Conservation (phyloP, 2,888 invertebrate genomes). For the Operophtera brumata region DNA sequence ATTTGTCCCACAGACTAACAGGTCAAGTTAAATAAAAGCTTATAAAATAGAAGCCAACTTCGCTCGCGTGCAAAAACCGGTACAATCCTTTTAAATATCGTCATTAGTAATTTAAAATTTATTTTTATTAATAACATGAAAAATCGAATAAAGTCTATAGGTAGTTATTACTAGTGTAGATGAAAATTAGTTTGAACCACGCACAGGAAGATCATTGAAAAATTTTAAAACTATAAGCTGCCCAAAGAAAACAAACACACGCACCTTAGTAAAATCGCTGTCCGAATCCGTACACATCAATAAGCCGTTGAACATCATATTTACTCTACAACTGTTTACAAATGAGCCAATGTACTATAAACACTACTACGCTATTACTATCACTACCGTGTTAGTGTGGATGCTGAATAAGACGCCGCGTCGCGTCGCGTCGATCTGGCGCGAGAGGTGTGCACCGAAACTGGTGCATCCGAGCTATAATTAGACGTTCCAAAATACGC, state of each 20-base stretch:
- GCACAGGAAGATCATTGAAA: no score
- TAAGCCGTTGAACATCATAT: slow-evolving; percentile 73
- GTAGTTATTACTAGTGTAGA: background rate
- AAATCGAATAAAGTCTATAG: no score
- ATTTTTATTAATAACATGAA: no score
- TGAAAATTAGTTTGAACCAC: no score
- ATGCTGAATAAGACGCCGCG: background rate
- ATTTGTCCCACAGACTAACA: no score
- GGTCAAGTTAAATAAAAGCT: no score
- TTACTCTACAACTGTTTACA: slow-evolving; percentile 26
- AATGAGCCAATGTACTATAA: slow-evolving; percentile 17
- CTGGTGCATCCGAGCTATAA: slow-evolving; percentile 29
- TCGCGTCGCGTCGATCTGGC: slow-evolving; percentile 14
- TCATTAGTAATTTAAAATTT: no score
- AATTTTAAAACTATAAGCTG: background rate
- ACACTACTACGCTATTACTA: slow-evolving; percentile 10
- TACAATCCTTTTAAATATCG: no score
- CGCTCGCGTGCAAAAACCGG: no score
- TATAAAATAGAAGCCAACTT: no score
- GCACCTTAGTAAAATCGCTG: slow-evolving; percentile 68
- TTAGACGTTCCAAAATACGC: slow-evolving; percentile 26
- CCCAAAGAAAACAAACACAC: slow-evolving; percentile 26
- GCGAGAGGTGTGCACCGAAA: slow-evolving; percentile 32
- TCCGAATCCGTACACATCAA: slow-evolving; percentile 68
- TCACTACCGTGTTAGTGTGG: slow-evolving; percentile 9